These are phyloP conservation scores for Drosophila sp. DNA, from an alignment of 1,140 invertebrate genomes.

Conservation along the genomic window DNA sequence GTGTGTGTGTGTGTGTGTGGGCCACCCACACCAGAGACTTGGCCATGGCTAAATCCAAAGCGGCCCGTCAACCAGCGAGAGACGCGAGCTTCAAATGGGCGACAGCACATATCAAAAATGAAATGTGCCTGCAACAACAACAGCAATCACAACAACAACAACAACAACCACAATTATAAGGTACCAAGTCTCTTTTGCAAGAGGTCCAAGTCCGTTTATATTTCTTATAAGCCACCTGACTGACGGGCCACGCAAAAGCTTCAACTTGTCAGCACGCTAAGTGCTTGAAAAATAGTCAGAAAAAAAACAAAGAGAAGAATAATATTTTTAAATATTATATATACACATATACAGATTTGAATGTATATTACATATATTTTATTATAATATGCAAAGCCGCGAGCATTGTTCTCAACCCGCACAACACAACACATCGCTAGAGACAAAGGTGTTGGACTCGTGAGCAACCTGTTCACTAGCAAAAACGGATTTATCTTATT, in stretches of 20 bases:
- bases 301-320: slow-evolving; percentile 14
- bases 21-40: slow-evolving; percentile 69
- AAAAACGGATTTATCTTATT: slow-evolving; percentile 74
- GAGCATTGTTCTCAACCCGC: slow-evolving; percentile 78
- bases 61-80: slow-evolving; percentile 56
- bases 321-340: slow-evolving; percentile 45
- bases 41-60: slow-evolving; percentile 46
- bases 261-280: slow-evolving; percentile 78
- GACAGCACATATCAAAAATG: slow-evolving; percentile 73
- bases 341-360: not conserved
- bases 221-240: slow-evolving; percentile 54
- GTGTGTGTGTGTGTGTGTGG: slow-evolving; percentile 49
- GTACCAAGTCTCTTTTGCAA: slow-evolving; percentile 48
- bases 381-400: slow-evolving; percentile 47
- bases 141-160: slow-evolving; percentile 20
- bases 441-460: slow-evolving; percentile 33
- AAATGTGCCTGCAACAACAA: slow-evolving; percentile 63
- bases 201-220: slow-evolving; percentile 57
- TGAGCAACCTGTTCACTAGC: slow-evolving; percentile 45
- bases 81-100: slow-evolving; percentile 59
- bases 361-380: not conserved
- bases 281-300: slow-evolving; percentile 63
- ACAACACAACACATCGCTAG: slow-evolving; percentile 23
- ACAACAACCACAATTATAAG: slow-evolving; percentile 40
- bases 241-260: slow-evolving; percentile 70